Evolutionary conservation across 2,113 vertebrate species (phyloP).

Genomic region (Athene cunicularia): DNA sequence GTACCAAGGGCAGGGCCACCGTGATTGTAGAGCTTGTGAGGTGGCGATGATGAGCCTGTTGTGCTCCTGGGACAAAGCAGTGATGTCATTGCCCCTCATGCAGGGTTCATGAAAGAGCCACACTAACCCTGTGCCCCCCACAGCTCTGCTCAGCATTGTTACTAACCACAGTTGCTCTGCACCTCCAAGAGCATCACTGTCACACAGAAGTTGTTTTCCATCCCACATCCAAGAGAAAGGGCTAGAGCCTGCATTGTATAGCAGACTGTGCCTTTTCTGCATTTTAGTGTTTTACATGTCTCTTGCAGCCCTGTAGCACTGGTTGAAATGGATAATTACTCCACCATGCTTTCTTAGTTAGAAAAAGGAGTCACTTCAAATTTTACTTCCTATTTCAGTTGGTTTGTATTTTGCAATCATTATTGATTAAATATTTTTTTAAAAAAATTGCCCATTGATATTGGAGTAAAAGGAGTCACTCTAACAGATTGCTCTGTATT

Average conservation of each 20-base stretch:
- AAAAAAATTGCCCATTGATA: no score
- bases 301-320: neutral
- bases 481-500: neutral
- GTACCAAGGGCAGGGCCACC: fast-evolving
- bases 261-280: neutral
- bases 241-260: fast-evolving
- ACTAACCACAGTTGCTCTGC: neutral
- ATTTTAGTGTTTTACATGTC: neutral
- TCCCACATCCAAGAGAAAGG: neutral
- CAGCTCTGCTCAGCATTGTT: neutral
- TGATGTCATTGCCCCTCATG: fast-evolving
- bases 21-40: no score
- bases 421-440: conserved; percentile 50
- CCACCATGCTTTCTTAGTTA: conserved; percentile 19
- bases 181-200: neutral
- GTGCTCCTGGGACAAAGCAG: neutral
- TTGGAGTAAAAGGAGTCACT: neutral
- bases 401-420: conserved; percentile 31
- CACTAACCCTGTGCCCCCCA: neutral
- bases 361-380: conserved; percentile 19
- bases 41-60: fast-evolving
- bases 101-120: neutral
- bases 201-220: neutral
- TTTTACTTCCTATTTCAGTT: conserved; percentile 41
- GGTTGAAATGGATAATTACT: neutral